These are phyloP conservation scores for Anagyrus pseudococci DNA, from an alignment of 2,888 invertebrate genomes.

Conservation along the genomic window DNA sequence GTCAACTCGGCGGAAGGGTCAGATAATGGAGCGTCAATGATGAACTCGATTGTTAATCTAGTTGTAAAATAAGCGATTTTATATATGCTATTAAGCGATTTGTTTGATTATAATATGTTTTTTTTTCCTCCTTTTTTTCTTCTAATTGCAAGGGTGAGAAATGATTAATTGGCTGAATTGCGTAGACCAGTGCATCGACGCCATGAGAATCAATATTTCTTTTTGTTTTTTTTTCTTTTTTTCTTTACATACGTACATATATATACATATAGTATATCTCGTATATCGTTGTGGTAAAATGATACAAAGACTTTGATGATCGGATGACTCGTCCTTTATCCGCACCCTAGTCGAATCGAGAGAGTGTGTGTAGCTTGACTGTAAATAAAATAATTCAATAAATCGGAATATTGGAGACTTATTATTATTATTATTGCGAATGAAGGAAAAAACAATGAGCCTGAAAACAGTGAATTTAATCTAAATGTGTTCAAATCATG, in stretches of 20 bases:
- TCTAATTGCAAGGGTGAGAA: no score
- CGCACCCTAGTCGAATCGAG: slow-evolving; percentile 39
- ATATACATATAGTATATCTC: slow-evolving; percentile 16
- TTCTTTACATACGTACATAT: slow-evolving; percentile 18
- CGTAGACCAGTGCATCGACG: no score
- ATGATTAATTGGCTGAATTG: no score
- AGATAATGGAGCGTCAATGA: slow-evolving; percentile 44
- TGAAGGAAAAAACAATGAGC: not conserved
- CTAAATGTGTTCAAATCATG: no score
- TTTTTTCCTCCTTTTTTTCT: no score
- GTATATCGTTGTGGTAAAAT: slow-evolving; percentile 25
- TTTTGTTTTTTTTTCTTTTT: no score
- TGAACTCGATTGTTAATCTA: slow-evolving; percentile 48
- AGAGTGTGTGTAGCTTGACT: slow-evolving; percentile 41
- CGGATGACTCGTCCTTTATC: slow-evolving; percentile 27
- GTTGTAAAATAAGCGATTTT: slow-evolving; percentile 40
- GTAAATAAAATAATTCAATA: slow-evolving; percentile 45
- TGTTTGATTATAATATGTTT: slow-evolving; percentile 42
- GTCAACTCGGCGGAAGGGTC: no score
- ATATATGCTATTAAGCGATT: slow-evolving; percentile 44
- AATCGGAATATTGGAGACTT: slow-evolving; percentile 23
- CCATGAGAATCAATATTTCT: no score
- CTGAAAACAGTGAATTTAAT: no score
- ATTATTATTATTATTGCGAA: slow-evolving; percentile 21
- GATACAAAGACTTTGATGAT: slow-evolving; percentile 34